Evolutionary conservation across 2,888 invertebrate species (phyloP).

Genomic region (Ashinkailepas kermadecensis): DNA sequence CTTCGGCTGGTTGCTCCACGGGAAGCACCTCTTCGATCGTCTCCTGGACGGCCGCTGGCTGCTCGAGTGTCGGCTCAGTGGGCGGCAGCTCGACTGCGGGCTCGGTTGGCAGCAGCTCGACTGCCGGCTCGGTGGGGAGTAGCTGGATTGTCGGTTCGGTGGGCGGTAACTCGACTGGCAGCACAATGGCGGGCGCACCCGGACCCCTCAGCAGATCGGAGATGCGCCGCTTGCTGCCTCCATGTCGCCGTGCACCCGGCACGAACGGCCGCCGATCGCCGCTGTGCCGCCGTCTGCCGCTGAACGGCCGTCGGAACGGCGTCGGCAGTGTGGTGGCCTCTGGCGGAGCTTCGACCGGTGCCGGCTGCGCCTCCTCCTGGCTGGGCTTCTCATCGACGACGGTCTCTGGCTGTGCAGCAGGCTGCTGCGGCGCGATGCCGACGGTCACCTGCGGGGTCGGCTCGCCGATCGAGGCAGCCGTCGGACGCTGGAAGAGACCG

Average conservation of each 20-base stretch:
- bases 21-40: not conserved
- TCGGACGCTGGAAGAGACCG: not conserved
- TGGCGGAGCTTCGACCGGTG: not conserved
- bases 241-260: not conserved
- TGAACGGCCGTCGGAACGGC: slow-evolving; percentile 61
- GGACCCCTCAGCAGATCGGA: not conserved
- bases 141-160: not conserved
- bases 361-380: not conserved
- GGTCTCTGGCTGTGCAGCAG: not conserved
- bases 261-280: slow-evolving; percentile 47
- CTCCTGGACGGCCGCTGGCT: not conserved
- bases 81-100: too few species aligned
- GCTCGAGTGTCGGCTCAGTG: not conserved
- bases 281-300: slow-evolving; percentile 58
- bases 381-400: not conserved
- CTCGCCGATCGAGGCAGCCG: not conserved
- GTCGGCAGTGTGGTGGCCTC: slow-evolving; percentile 50
- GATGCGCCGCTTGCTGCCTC: not conserved
- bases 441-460: not conserved
- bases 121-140: not conserved
- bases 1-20: not conserved
- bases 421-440: not conserved
- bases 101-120: not conserved
- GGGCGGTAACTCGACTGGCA: not conserved
- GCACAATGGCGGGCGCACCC: not conserved